Evolutionary conservation across 1,140 invertebrate genomes (phyloP).

Genomic region (Eumaeus atala): DNA sequence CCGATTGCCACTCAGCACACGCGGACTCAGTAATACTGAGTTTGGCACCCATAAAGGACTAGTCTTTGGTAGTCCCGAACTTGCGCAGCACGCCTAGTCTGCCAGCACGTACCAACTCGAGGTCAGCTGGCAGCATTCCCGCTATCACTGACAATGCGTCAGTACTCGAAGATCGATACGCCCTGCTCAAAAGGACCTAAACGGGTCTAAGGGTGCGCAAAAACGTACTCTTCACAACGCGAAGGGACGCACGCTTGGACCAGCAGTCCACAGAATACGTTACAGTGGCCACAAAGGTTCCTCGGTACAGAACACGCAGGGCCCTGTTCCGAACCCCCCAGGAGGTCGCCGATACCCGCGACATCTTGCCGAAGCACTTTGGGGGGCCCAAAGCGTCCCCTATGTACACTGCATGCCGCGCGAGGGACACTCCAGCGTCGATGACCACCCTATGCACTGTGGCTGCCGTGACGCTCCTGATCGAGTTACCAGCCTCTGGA

Average conservation of each 20-base stretch:
- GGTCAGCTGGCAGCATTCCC: conserved; percentile 25
- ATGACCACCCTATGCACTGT: conserved; percentile 1
- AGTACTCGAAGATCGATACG: conserved; percentile 31
- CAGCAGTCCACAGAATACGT: background rate
- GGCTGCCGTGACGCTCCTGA: conserved; percentile 6
- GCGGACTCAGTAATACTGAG: background rate
- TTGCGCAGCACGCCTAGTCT: background rate
- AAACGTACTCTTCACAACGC: too few species aligned
- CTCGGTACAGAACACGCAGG: background rate
- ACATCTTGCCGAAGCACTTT: conserved; percentile 10
- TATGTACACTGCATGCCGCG: background rate
- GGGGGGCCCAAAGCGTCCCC: background rate
- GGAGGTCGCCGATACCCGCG: background rate
- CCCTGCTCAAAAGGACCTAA: conserved; percentile 4
- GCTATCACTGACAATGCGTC: conserved; percentile 30
- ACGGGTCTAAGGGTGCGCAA: too few species aligned
- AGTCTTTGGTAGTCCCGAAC: background rate
- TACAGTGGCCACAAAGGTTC: conserved; percentile 1
- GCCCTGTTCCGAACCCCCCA: conserved; percentile 1
- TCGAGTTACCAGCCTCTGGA: background rate
- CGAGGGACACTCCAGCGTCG: background rate
- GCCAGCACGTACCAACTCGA: conserved; percentile 31
- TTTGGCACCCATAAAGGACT: background rate
- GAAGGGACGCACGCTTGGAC: too few species aligned
- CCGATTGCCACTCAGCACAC: conserved; percentile 15